Evolutionary conservation across 2,888 invertebrate genomes (phyloP).

Genomic region (Bombylius discolor): DNA sequence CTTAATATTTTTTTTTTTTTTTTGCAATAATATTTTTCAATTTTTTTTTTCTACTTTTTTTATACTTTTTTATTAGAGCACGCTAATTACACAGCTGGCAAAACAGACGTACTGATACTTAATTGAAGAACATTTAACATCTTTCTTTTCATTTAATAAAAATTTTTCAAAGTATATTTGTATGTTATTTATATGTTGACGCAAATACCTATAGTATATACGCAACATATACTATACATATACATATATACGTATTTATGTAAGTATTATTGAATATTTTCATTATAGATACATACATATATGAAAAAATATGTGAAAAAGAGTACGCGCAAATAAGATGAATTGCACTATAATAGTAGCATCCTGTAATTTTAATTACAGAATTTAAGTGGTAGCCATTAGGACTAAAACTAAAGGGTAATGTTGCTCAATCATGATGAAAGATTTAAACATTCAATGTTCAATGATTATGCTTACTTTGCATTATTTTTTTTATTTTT

Average conservation of each 20-base stretch:
- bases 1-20: not conserved
- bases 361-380: constrained; percentile 8
- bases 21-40: not conserved
- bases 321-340: constrained; percentile 7
- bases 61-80: not conserved
- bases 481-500: not conserved
- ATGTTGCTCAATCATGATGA: not conserved
- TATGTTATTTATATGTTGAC: not conserved
- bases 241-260: too few relatives aligned
- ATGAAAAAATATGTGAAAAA: not conserved
- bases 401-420: not conserved
- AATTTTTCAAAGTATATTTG: too few relatives aligned
- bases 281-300: not conserved
- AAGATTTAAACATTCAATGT: not conserved
- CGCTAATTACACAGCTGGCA: not conserved
- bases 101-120: not conserved
- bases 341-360: constrained; percentile 4
- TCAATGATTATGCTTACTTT: not conserved
- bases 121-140: not conserved
- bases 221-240: not conserved
- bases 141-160: not conserved
- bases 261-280: not conserved
- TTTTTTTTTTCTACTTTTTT: not conserved
- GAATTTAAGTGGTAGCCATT: constrained; percentile 4
- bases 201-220: too few relatives aligned